Percentiles rank a stretch among this genome's conserved stretches.
These are phyloP conservation scores for Sinocyclocheilus anshuiensis DNA, from an alignment of 2,113 vertebrate genomes.

Conservation along the genomic window DNA sequence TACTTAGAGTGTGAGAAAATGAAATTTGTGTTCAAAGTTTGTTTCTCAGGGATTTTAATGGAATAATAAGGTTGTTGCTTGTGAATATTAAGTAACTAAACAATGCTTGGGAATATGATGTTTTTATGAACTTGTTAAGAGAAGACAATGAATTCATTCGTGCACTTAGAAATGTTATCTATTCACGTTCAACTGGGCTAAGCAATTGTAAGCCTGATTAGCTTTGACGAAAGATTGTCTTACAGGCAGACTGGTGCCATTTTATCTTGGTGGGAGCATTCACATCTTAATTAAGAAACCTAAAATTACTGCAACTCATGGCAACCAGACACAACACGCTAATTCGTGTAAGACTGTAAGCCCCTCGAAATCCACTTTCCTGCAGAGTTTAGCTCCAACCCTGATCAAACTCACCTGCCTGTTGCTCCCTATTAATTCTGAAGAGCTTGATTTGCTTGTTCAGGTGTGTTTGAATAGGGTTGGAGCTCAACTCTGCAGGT, in stretches of 20 bases:
- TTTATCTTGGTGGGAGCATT: too few relatives aligned
- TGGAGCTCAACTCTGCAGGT: too few relatives aligned
- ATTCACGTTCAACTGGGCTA: neutral
- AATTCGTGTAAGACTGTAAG: neutral
- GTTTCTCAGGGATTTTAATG: neutral
- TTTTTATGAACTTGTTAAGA: neutral
- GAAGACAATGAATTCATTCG: neutral
- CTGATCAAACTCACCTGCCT: neutral
- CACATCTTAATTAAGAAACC: neutral
- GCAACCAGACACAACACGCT: neutral
- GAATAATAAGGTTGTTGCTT: neutral
- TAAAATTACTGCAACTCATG: neutral
- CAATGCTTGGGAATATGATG: neutral
- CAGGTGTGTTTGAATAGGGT: too few relatives aligned
- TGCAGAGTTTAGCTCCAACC: too few relatives aligned
- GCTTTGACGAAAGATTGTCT: too few relatives aligned
- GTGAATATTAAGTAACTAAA: neutral
- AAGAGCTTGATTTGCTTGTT: neutral
- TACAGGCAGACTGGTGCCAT: too few relatives aligned
- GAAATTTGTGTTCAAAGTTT: neutral
- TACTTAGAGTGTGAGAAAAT: too few relatives aligned
- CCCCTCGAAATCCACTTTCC: too few relatives aligned
- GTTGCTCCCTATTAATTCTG: neutral
- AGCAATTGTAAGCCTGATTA: too few relatives aligned
- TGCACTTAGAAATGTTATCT: neutral